Percentiles rank a stretch among this genome's conserved stretches.
These are phyloP conservation scores for Hydroisotoma schaefferi DNA, from an alignment of 2,888 invertebrate species.

Conservation along the genomic window DNA sequence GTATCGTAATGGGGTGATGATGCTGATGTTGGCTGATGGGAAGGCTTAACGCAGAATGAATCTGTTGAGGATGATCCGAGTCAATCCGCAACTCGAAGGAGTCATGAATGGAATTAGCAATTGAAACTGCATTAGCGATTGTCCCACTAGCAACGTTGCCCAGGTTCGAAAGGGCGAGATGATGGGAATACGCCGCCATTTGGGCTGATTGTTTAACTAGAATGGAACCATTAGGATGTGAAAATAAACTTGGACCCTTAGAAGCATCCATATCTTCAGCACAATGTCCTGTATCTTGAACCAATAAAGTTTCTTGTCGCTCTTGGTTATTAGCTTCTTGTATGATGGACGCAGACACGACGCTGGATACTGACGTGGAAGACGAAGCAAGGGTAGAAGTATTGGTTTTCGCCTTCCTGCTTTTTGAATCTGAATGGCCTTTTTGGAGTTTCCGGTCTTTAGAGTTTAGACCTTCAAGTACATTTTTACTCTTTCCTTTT, in stretches of 20 bases:
- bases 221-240: background rate
- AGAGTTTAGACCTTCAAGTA: background rate
- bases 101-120: background rate
- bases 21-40: background rate
- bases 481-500: no score
- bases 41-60: background rate
- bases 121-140: background rate
- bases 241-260: background rate
- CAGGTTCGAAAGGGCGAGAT: background rate
- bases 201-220: background rate
- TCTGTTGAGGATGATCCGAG: background rate
- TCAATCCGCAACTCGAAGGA: background rate
- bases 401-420: background rate
- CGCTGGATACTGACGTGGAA: background rate
- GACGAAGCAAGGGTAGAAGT: background rate
- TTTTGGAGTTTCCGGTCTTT: background rate
- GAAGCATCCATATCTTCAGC: background rate
- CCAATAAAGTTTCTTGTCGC: background rate
- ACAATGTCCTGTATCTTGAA: background rate
- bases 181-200: background rate
- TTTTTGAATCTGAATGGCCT: no score
- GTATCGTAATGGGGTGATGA: no score
- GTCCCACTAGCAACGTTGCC: background rate
- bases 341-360: background rate
- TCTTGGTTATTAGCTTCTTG: background rate